Base-by-base conservation (phyloP, 2,113 vertebrate species). In the Ardeotis arabs region DNA sequence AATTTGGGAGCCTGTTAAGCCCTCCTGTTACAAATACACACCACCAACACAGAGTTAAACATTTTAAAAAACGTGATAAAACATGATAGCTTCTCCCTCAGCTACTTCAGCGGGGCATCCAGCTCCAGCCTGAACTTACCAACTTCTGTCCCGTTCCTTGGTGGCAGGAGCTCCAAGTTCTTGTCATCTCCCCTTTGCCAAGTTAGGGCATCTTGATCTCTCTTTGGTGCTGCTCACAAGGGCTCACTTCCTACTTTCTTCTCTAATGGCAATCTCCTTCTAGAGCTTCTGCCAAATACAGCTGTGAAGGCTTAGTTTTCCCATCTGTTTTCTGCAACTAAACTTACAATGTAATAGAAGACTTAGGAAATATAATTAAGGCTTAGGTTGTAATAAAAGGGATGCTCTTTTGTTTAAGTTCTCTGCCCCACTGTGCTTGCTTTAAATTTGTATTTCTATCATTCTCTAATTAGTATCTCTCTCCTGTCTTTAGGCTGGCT, bases 391-490 rank as follows among this genome's bases (percentile, higher is more conserved):
- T 97, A 96, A 97, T 97, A 82, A 79, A 92, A 93, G 87, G 81
- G 93, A 94, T 6, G 49, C 81, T 60, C 84, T 95, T 94, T 89
- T 93, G 91, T 97, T 89, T 91, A 91, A 96, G 82, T 89, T 93
- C 70, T 87, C 77, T 95, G 77, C 66, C 77, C 84, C 69, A 56
- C 81, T 87, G 74, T 75, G 77, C 66, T 66, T 94, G 72, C 47
- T 97, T 79, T 87, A 96, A 94, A 96, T 96, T 82, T 95, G 91
- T 95, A 89, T 96, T 97, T 94, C 81, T 97, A 79, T 93, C 87
- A 49, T 95, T 96, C 77, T 45, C 62, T 96, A 97, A 97, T 96
- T 96, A 96, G 81, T 87, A 45, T 96, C 70, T 91, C 86, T 80
- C 91, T 87, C 76, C 93, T 84, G 93, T 95, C 91, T 96, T 91